phyloP scores from a whole-genome alignment of 2,797 vertebrate species.

The Ataeniobius toweri region DNA sequence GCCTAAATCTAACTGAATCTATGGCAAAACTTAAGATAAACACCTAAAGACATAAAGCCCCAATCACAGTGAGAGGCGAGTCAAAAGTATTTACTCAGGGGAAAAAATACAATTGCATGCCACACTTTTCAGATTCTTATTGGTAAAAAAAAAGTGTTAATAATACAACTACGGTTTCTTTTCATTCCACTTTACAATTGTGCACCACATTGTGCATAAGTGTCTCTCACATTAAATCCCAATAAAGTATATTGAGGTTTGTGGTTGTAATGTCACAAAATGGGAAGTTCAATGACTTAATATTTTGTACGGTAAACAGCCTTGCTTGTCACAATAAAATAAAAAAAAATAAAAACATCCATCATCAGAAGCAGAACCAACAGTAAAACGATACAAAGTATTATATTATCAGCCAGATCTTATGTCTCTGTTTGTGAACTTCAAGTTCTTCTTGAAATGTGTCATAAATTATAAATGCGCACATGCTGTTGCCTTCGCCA shows the following conservation, averaged over 20 bases:
- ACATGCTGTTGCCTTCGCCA: constrained; percentile 18
- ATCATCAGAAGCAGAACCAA: not conserved
- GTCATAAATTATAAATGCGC: constrained; percentile 21
- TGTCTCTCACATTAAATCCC: not conserved
- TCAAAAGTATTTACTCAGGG: not conserved
- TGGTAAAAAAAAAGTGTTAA: not conserved
- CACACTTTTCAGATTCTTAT: not conserved
- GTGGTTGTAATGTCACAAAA: not conserved
- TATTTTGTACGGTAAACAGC: not conserved
- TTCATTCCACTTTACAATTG: not conserved
- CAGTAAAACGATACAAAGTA: not conserved
- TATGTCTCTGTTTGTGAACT: not conserved
- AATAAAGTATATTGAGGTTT: not conserved
- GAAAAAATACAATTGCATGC: not conserved
- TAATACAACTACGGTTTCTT: not conserved
- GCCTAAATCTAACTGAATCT: not conserved
- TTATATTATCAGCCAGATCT: not conserved
- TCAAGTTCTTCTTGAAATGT: not conserved
- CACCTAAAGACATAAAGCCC: not conserved
- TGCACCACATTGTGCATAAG: not conserved
- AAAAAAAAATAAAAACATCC: not conserved
- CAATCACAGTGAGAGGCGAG: not conserved
- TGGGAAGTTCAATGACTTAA: not conserved
- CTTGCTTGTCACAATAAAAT: not conserved
- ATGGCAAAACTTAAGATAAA: not conserved